Evolutionary conservation across 2,113 vertebrate genomes (phyloP), one percentile per base, ranked within the genome.

Genomic region (Lophius piscatorius): DNA sequence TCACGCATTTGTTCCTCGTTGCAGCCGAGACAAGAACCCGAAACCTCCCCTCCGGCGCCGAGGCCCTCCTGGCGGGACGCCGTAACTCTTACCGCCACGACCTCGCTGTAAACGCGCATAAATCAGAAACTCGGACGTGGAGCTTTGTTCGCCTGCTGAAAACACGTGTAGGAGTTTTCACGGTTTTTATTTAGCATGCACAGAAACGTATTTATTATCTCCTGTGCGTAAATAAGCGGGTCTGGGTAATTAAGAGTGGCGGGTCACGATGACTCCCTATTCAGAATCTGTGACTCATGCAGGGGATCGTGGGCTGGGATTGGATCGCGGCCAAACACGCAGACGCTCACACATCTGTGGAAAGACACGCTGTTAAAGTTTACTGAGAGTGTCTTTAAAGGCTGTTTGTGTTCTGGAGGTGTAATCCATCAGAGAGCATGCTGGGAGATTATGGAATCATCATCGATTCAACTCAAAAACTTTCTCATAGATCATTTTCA

Each of bases 1-100:
- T 44, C 63, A 66, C 46, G 50, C 52, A 28, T 67, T 81, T 65
- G 56, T 62, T 80, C 50, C 31, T 65, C 23, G 11, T 57, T 67
- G 64, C 39, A 59, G 58, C 58, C 54, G 34, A 76, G 63, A 54
- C 63, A 58, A 42, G 38, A 45, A 16, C 35, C 68, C 57, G 70
- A 76, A 81, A 63, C 20, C 48, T 8, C 20, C 11, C 57, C 8
- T 39, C 13, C 16, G 13, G 38, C 9, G 20, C 51, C 1, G 35
- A 50, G 36, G 49, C 52, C 63, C 45, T 34, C 65, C 51, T 36
- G 17, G 55, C 34, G 65, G 39, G 73, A 69, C 39, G 20, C 45
- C 9, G 20, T 31, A 72, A 70, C 49, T 70, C 55, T 52, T n/a
- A 51, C 54, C 35, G 51, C 24, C 28, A 36, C 9, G 49, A 22